Base-by-base conservation (phyloP, 2,113 vertebrate species). In the Herpetotheres cachinnans region DNA sequence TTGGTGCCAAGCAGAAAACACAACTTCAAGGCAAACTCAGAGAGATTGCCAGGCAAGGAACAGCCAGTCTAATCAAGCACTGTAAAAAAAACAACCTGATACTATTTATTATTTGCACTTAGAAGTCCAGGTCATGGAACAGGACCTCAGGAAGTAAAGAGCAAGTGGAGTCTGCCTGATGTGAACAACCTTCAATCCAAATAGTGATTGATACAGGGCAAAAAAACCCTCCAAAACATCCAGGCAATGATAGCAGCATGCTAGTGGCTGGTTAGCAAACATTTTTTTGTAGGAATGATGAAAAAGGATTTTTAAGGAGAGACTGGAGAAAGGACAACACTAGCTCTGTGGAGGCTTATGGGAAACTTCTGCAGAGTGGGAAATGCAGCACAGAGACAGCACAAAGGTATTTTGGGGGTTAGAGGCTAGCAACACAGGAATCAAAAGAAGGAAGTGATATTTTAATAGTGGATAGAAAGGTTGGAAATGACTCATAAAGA, bases 401-500 rank as follows among this genome's bases (percentile, higher is more conserved):
- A 71, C 22, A 71, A 55, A 84, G 76, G 22, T 86, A 62, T 83
- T 95, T 81, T 32, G 6, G 63, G 44, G 46, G 26, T 54, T 63
- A 86, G 26, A 84, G 42, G 29, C 32, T 63, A 76, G 79, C 38
- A 79, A 62, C n/a, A 42, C 13, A 17, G 66, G 40, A 86, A 78
- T 32, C n/a, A 81, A 86, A 72, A 78, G 46, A 72, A 83, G 67
- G 79, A 88, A 86, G n/a, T 38, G 52, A 71, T 63, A 93, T 86
- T 94, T 96, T 78, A 72, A 52, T 56, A 81, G 59, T 21, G 47
- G 76, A 65, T 82, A 59, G 82, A 93, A 94, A 95, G 79, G 90
- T 83, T 92, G 76, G 52, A 77, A 94, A 93, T 92, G 55, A 88
- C 76, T 92, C 90, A 92, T 44, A 29, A 86, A 44, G n/a, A 77